Percentiles rank a stretch among this genome's conserved stretches.
Evolutionary conservation across 2,888 invertebrate genomes (phyloP).

Genomic region (Scotopteryx bipunctaria): DNA sequence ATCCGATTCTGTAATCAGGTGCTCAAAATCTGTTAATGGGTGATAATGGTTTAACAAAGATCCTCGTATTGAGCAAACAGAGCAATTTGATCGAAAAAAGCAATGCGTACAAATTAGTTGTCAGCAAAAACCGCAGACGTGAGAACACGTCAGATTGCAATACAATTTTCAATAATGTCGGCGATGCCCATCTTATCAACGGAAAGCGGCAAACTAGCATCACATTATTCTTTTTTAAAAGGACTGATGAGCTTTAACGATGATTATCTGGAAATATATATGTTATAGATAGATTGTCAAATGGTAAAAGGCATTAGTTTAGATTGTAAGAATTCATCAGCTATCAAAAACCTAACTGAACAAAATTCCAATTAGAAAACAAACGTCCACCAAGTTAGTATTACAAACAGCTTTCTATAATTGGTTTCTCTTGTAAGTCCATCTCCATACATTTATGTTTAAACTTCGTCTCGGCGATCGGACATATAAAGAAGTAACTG

Average conservation of each 20-base stretch:
- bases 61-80: constrained; percentile 47
- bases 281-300: too few species aligned
- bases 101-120: constrained; percentile 64
- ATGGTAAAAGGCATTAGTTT: too few species aligned
- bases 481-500: constrained; percentile 59
- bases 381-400: constrained; percentile 29
- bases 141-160: constrained; percentile 53
- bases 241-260: constrained; percentile 10
- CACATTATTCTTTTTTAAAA: constrained; percentile 44
- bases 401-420: constrained; percentile 31
- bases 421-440: constrained; percentile 35
- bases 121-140: constrained; percentile 61
- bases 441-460: constrained; percentile 36
- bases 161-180: constrained; percentile 56
- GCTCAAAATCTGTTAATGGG: constrained; percentile 50
- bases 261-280: too few species aligned
- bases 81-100: constrained; percentile 63
- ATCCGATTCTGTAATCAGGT: constrained; percentile 49
- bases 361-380: constrained; percentile 12
- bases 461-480: constrained; percentile 41
- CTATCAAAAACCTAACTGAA: constrained; percentile 1
- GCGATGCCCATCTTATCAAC: constrained; percentile 55
- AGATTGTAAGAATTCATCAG: background rate
- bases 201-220: constrained; percentile 45
- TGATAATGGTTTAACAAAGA: constrained; percentile 47